Conservation (phyloP, 2,797 vertebrate species). For the Rhynchotus rufescens region DNA sequence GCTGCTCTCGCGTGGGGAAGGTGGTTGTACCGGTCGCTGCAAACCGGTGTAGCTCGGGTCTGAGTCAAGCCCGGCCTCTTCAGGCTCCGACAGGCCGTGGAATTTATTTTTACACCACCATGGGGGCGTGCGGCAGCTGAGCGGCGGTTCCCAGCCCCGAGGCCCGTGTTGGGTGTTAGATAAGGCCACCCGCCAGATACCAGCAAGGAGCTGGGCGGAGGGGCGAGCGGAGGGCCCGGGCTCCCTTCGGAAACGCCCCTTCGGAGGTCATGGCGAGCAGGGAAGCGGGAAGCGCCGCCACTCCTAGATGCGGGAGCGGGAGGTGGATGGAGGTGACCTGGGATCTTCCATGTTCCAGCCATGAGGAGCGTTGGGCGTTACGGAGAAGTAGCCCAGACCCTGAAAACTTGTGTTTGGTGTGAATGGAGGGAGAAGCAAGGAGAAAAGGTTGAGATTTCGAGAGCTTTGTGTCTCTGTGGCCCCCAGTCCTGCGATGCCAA, state of each 20-base stretch:
- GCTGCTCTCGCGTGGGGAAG: not conserved
- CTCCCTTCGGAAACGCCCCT: not conserved
- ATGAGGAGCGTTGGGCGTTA: not conserved
- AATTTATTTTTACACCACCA: constrained; percentile 57
- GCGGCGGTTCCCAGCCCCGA: constrained; percentile 22
- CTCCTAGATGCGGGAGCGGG: not conserved
- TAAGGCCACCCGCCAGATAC: constrained; percentile 7
- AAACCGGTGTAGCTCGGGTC: not conserved
- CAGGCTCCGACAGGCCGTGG: constrained; percentile 58
- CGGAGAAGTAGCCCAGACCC: not conserved
- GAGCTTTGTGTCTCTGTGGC: not conserved
- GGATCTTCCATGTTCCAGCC: not conserved
- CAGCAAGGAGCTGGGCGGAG: constrained; percentile 44
- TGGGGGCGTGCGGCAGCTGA: constrained; percentile 35
- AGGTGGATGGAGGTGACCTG: constrained; percentile 9
- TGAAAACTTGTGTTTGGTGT: fast-evolving
- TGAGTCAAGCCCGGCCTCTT: not conserved
- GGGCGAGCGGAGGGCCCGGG: not conserved
- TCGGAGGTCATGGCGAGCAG: not conserved
- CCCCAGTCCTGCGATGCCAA: fast-evolving
- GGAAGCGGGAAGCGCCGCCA: not conserved
- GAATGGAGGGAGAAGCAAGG: not conserved
- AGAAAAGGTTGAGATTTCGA: fast-evolving
- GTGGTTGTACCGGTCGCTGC: not conserved
- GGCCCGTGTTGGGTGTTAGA: constrained; percentile 14